Evolutionary conservation across 2,113 vertebrate species (phyloP).

Genomic region (Chloropsis cyanopogon): DNA sequence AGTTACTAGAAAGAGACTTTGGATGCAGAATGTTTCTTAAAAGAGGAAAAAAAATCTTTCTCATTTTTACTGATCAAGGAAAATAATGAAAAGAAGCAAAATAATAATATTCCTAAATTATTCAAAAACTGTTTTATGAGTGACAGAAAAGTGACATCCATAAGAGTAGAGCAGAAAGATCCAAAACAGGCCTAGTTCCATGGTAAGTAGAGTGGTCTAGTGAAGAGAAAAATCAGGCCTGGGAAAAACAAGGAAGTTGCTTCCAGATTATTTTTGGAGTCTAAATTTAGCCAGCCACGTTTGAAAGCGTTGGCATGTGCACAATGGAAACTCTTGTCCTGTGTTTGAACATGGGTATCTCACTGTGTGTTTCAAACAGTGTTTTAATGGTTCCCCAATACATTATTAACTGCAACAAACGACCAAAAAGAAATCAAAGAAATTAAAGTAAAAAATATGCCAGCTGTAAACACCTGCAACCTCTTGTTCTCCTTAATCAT

Average conservation of each 20-base stretch:
- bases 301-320: background rate
- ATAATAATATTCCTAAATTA: background rate
- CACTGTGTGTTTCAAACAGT: background rate
- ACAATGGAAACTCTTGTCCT: background rate
- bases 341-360: background rate
- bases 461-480: constrained; percentile 33
- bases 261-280: background rate
- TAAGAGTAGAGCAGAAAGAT: background rate
- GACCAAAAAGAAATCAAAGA: background rate
- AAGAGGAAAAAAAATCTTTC: background rate
- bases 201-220: background rate
- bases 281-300: background rate
- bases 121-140: background rate
- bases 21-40: background rate
- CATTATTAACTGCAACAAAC: background rate
- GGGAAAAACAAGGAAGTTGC: background rate
- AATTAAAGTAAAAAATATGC: background rate
- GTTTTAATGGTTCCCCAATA: background rate
- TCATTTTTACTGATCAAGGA: background rate
- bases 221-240: background rate
- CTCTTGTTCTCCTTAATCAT: constrained; percentile 47
- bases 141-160: background rate
- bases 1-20: background rate
- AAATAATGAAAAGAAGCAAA: background rate
- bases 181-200: background rate